Evolutionary conservation across 92 coral and sea anemone genomes (phyloP), one percentile per base, ranked within the genome.

Genomic region (Phymanthus crucifer): DNA sequence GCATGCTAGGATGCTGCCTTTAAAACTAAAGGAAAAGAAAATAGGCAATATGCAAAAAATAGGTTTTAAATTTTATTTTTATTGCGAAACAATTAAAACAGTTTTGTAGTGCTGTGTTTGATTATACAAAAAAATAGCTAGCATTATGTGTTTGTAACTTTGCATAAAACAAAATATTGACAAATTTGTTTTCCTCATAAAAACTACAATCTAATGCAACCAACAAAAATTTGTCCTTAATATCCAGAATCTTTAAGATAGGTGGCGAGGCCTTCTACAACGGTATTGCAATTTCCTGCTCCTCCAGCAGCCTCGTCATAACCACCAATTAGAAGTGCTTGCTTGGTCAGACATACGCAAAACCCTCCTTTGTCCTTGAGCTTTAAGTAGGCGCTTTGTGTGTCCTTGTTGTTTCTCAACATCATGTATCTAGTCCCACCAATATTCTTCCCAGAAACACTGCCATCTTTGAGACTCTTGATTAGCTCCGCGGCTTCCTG

Each of bases 401-500:
- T 40, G 2, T 88, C 91, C 75, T 75, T 43, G 76, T 89, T 90
- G 80, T 91, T 91, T 80, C 96, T 90, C 48, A 91, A 87, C 96
- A 91, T 91, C 96, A 88, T 88, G 81, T 91, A 91, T 74, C 79
- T 88, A 40, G 71, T 65, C 67, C 96, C 96, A 6, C 80, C 87
- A 26, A 91, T 45, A 57, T 43, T 52, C 89, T 89, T 91, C 36
- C 82, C 81, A n/a, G 87, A 48, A 10, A 83, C 92, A 48, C 87
- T 89, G 33, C 96, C 93, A 86, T 91, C 96, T 71, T 91, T 91
- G 12, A 91, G 81, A 78, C 96, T 86, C 78, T 89, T 89, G 72
- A 88, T 84, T 48, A 91, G 33, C 8, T 91, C 96, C 40, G 40
- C 64, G 34, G 93, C 96, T 76, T 91, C 96, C 58, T 70, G 76